phyloP scores from a whole-genome alignment of 2,113 vertebrate species.

The Nothocercus nigrocapillus region DNA sequence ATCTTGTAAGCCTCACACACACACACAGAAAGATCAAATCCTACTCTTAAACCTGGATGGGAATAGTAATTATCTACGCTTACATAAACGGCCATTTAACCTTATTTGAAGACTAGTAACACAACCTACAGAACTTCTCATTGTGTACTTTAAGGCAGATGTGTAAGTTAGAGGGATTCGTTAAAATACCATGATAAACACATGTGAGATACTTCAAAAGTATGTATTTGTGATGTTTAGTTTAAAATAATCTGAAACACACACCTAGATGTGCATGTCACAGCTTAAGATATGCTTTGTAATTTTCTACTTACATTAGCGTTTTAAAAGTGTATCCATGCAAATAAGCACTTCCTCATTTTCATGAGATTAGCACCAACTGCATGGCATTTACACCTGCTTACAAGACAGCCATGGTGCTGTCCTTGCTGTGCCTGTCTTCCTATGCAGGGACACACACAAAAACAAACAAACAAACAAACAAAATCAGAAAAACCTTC shows the following conservation, averaged over 20 bases:
- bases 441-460: too few species aligned
- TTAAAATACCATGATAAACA: background rate
- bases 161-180: background rate
- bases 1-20: background rate
- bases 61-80: too few species aligned
- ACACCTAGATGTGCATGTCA: background rate
- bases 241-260: background rate
- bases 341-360: background rate
- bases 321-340: background rate
- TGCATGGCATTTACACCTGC: background rate
- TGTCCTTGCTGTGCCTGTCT: background rate
- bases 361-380: background rate
- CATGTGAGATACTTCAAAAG: background rate
- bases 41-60: background rate
- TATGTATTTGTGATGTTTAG: rapidly evolving
- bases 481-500: background rate
- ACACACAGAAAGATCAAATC: background rate
- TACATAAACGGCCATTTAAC: background rate
- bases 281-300: background rate
- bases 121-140: background rate
- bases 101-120: background rate
- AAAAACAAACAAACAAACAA: background rate
- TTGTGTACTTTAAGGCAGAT: rapidly evolving
- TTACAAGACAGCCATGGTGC: background rate
- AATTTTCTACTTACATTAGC: background rate